A percentile compares a stretch with the other conserved stretches of the same genome.
Conservation (phyloP, 1,140 invertebrate genomes). For the Hylaeus volcanicus region DNA sequence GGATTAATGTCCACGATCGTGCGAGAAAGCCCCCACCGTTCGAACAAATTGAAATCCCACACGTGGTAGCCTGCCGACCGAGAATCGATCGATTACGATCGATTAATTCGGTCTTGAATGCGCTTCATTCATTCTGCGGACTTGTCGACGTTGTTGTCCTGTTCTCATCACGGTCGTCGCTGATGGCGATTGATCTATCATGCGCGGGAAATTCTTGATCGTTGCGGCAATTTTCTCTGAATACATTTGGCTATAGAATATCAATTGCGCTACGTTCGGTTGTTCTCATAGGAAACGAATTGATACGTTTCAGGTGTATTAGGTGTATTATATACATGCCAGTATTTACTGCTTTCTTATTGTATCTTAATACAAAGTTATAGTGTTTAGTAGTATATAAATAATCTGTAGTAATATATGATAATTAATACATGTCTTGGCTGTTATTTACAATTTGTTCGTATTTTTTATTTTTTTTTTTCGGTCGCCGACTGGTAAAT, state of each 20-base stretch:
- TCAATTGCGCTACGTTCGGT: neutral
- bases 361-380: too few relatives aligned
- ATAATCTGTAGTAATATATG: too few relatives aligned
- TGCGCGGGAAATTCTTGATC: slow-evolving; percentile 26
- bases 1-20: slow-evolving; percentile 44
- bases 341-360: neutral
- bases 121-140: slow-evolving; percentile 35
- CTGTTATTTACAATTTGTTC: too few relatives aligned
- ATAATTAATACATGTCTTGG: too few relatives aligned
- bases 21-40: slow-evolving; percentile 48
- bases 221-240: neutral
- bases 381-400: too few relatives aligned
- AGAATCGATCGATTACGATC: slow-evolving; percentile 56
- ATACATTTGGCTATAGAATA: neutral
- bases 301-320: too few relatives aligned
- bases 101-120: slow-evolving; percentile 55
- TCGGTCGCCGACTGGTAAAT: too few relatives aligned
- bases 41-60: slow-evolving; percentile 59
- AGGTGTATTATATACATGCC: too few relatives aligned
- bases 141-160: slow-evolving; percentile 24
- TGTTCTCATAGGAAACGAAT: neutral
- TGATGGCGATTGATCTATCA: slow-evolving; percentile 51
- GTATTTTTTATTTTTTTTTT: too few relatives aligned
- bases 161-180: slow-evolving; percentile 61
- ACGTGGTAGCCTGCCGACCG: slow-evolving; percentile 33